Percentiles rank a stretch among this genome's conserved stretches.
Evolutionary conservation across 2,888 invertebrate genomes (phyloP).

Genomic region (Cataglyphis albicans): DNA sequence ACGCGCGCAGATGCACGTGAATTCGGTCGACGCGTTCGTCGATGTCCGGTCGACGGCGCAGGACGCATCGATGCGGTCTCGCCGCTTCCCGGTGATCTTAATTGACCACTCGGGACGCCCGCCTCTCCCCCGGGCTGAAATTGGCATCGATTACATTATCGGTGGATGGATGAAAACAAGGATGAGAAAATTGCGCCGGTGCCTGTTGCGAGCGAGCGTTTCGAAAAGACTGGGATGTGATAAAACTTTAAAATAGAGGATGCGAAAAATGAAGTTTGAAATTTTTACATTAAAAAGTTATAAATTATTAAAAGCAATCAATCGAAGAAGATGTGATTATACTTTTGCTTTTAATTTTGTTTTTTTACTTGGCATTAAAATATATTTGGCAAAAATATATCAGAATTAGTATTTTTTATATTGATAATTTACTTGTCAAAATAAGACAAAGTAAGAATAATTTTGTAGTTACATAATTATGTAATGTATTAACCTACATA

Average conservation of each 20-base stretch:
- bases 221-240: background rate
- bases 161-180: slow-evolving; percentile 47
- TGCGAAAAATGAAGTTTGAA: background rate
- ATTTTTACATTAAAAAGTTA: background rate
- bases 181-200: slow-evolving; percentile 43
- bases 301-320: too few relatives aligned
- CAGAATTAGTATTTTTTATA: background rate
- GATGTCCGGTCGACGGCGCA: slow-evolving; percentile 63
- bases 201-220: slow-evolving; percentile 26
- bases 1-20: slow-evolving; percentile 75
- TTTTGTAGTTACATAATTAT: background rate
- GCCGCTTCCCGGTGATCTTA: slow-evolving; percentile 74
- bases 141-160: slow-evolving; percentile 66
- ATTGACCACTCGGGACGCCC: slow-evolving; percentile 77
- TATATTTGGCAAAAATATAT: background rate
- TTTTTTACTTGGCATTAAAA: background rate
- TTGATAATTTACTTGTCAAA: background rate
- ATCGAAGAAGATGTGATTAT: background rate
- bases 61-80: slow-evolving; percentile 63
- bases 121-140: slow-evolving; percentile 32
- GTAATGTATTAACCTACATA: background rate
- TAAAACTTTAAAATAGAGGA: background rate
- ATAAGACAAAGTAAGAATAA: background rate
- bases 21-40: slow-evolving; percentile 63
- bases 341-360: background rate